phyloP scores from a whole-genome alignment of 1,140 invertebrate genomes.

The Nasonia longicornis region DNA sequence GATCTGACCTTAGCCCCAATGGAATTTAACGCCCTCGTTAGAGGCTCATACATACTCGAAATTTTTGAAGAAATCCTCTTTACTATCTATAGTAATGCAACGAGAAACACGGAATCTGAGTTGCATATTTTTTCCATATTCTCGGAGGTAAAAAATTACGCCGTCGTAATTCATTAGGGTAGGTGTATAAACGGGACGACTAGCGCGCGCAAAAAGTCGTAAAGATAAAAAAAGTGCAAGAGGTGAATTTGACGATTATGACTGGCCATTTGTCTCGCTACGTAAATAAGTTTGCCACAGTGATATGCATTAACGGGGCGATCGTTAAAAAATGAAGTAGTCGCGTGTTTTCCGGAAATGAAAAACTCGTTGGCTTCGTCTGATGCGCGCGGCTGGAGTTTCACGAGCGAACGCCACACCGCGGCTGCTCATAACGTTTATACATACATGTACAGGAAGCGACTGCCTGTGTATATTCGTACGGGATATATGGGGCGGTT shows the following conservation, averaged over 20 bases:
- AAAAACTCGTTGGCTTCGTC: not conserved
- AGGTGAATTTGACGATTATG: slow-evolving; percentile 13
- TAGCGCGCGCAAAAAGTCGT: not conserved
- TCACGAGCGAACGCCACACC: not conserved
- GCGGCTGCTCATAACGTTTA: not conserved
- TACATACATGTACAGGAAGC: not conserved
- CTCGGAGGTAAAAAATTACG: no score
- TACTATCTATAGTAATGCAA: no score
- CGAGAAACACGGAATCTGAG: no score
- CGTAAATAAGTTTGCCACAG: not conserved
- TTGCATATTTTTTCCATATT: no score
- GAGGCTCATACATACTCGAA: not conserved
- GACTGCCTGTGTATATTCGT: no score
- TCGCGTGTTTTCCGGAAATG: slow-evolving; percentile 5
- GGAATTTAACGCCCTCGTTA: not conserved
- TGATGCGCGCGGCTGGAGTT: not conserved
- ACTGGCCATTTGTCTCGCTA: slow-evolving; percentile 7
- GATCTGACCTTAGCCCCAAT: slow-evolving; percentile 24
- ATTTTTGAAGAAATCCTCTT: not conserved
- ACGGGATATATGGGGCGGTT: no score
- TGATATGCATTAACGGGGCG: not conserved
- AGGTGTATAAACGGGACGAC: not conserved
- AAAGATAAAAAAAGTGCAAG: not conserved
- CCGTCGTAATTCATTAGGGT: no score
- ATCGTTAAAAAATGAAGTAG: slow-evolving; percentile 18